These are phyloP conservation scores for Dendropsophus ebraccatus DNA, from an alignment of 2,113 vertebrate genomes.

Conservation along the genomic window DNA sequence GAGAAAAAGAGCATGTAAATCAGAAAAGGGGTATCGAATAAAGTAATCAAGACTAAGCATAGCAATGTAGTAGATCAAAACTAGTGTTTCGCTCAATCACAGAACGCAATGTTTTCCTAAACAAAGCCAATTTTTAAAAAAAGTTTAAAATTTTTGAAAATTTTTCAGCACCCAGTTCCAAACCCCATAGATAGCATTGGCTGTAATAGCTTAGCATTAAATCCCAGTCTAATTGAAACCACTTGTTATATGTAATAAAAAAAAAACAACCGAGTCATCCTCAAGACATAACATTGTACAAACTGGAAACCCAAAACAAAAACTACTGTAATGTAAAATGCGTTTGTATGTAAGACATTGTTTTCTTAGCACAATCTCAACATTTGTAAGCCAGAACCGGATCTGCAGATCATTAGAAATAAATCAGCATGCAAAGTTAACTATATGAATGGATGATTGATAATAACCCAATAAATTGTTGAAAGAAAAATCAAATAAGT, in stretches of 20 bases:
- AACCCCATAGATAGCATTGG: not conserved
- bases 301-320: slow-evolving; percentile 6
- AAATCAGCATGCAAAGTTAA: not conserved
- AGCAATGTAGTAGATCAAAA: too few species aligned
- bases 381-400: not conserved
- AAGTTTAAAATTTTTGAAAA: not conserved
- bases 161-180: not conserved
- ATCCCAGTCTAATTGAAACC: not conserved
- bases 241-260: not conserved
- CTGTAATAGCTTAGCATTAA: not conserved
- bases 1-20: too few species aligned
- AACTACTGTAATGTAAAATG: not conserved
- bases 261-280: not conserved
- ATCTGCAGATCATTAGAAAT: not conserved
- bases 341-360: not conserved
- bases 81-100: too few species aligned
- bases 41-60: too few species aligned
- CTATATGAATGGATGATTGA: not conserved
- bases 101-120: not conserved
- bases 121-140: not conserved
- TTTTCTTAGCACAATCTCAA: not conserved
- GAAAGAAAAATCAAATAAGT: not conserved
- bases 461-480: not conserved
- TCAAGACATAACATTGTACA: not conserved
- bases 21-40: too few species aligned